Conservation (phyloP, 2,888 invertebrate species). For the Platycheirus rosarum region DNA sequence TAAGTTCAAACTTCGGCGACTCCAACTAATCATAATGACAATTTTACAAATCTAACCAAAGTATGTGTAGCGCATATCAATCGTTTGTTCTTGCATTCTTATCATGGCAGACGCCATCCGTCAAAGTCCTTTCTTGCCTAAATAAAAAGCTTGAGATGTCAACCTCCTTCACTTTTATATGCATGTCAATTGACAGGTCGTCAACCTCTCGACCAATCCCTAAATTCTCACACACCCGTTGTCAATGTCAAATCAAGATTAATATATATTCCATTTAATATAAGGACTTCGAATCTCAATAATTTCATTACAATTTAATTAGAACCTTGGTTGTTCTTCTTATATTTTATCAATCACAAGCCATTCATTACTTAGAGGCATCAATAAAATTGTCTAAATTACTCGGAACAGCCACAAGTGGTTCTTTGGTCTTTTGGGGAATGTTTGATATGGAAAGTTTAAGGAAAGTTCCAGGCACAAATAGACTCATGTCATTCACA, state of each 20-base stretch:
- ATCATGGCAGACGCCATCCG: background rate
- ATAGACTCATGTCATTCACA: constrained; percentile 51
- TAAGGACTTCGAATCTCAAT: background rate
- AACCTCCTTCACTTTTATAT: background rate
- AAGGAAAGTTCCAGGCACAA: background rate
- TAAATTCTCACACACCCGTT: constrained; percentile 21
- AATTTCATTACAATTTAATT: constrained; percentile 38
- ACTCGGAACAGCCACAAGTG: constrained; percentile 12
- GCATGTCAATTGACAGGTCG: constrained; percentile 2
- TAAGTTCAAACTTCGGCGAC: no score
- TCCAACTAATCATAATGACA: no score
- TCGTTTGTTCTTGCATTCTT: no score
- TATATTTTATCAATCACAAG: constrained; percentile 11
- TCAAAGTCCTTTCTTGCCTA: constrained; percentile 5
- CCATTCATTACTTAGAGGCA: constrained; percentile 42
- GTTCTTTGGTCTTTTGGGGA: background rate
- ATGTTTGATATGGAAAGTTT: constrained; percentile 15
- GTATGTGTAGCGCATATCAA: no score
- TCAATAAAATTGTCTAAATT: constrained; percentile 39
- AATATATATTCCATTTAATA: constrained; percentile 5
- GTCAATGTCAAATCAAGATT: constrained; percentile 25
- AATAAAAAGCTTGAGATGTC: constrained; percentile 6
- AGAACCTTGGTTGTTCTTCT: background rate
- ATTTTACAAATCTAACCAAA: no score
- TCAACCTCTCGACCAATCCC: constrained; percentile 11